phyloP scores from a whole-genome alignment of 2,888 invertebrate species.

The Amorpha juglandis region DNA sequence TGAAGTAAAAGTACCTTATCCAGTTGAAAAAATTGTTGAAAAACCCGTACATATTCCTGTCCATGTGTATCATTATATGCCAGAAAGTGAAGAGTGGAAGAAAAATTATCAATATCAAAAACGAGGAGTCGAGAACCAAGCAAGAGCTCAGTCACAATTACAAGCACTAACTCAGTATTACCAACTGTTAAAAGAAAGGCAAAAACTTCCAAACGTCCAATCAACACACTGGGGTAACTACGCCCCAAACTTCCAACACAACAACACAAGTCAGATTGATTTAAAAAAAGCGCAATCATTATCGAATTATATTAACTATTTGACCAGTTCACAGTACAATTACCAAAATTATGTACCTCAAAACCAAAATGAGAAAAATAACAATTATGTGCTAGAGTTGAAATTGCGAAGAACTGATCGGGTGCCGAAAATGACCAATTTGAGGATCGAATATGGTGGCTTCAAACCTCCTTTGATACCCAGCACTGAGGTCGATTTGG shows the following conservation, averaged over 20 bases:
- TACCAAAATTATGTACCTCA: constrained; percentile 55
- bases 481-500: constrained; percentile 90
- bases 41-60: constrained; percentile 62
- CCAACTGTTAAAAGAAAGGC: constrained; percentile 23
- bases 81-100: constrained; percentile 39
- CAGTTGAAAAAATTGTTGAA: constrained; percentile 71
- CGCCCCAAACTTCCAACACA: constrained; percentile 50
- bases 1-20: constrained; percentile 77
- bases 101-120: constrained; percentile 40
- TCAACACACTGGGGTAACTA: constrained; percentile 70
- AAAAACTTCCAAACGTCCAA: constrained; percentile 35
- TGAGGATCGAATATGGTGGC: constrained; percentile 91
- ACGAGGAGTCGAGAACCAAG: constrained; percentile 37
- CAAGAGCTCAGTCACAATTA: constrained; percentile 23
- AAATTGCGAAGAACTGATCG: constrained; percentile 83
- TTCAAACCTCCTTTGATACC: constrained; percentile 93
- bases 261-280: constrained; percentile 12
- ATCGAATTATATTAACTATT: constrained; percentile 51
- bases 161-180: constrained; percentile 29
- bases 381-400: constrained; percentile 62
- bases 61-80: constrained; percentile 41
- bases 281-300: constrained; percentile 28
- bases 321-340: constrained; percentile 47
- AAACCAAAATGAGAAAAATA: constrained; percentile 37
- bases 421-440: constrained; percentile 70